Percentiles rank a stretch among this genome's conserved stretches.
Conservation (phyloP, 2,888 invertebrate genomes). For the Habroteleia sp. region DNA sequence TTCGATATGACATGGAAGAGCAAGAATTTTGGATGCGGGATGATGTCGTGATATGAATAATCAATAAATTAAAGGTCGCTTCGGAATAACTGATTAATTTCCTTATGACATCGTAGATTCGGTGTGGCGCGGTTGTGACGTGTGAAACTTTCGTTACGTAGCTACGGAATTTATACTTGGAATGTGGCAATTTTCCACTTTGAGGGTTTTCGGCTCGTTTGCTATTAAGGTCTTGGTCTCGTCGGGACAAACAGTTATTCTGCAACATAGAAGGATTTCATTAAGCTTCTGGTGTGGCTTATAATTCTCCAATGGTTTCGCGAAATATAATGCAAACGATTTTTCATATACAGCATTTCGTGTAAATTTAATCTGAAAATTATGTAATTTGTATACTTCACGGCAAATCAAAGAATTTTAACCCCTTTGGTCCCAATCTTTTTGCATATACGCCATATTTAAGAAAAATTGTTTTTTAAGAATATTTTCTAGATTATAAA, state of each 20-base stretch:
- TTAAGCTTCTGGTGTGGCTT: conserved; percentile 27
- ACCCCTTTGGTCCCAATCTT: no score
- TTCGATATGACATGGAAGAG: background rate
- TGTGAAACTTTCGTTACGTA: conserved; percentile 66
- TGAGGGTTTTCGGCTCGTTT: conserved; percentile 83
- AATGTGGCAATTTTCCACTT: conserved; percentile 71
- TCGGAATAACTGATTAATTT: conserved; percentile 25
- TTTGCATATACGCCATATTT: no score
- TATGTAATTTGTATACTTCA: no score
- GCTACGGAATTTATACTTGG: conserved; percentile 70
- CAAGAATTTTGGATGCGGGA: background rate
- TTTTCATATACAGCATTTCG: background rate
- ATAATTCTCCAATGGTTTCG: conserved; percentile 7
- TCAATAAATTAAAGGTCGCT: conserved; percentile 57
- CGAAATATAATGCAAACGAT: background rate
- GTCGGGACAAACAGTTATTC: conserved; percentile 87
- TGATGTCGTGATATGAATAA: conserved; percentile 36
- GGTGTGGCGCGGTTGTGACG: conserved; percentile 66
- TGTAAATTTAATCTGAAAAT: no score
- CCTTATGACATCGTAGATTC: conserved; percentile 9
- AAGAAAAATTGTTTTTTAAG: no score
- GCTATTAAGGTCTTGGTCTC: conserved; percentile 85
- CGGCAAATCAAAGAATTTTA: no score
- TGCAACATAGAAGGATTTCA: conserved; percentile 73
- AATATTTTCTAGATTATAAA: no score